phyloP scores from a whole-genome alignment of 2,797 vertebrate species.

The Dermochelys coriacea region DNA sequence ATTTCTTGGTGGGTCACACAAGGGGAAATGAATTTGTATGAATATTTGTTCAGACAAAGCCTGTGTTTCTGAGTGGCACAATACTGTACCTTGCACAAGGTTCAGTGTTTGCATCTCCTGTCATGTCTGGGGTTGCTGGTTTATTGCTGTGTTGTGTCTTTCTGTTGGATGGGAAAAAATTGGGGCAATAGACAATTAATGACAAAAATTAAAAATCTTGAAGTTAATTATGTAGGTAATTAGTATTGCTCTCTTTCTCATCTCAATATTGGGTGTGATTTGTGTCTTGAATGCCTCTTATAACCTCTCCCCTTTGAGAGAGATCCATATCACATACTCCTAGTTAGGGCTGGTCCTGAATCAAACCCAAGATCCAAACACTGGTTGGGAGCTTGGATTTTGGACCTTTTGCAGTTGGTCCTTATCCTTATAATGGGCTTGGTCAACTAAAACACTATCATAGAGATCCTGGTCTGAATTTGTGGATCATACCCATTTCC shows the following conservation, averaged over 20 bases:
- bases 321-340: neutral
- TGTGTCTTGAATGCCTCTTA: accelerated
- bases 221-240: neutral
- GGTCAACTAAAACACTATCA: neutral
- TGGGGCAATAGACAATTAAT: neutral
- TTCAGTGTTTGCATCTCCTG: neutral
- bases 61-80: neutral
- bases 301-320: neutral
- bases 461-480: neutral
- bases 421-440: neutral
- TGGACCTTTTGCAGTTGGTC: neutral
- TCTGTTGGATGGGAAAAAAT: neutral
- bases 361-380: neutral
- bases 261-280: neutral
- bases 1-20: accelerated
- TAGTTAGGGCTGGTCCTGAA: neutral
- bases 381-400: neutral
- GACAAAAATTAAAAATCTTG: neutral
- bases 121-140: neutral
- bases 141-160: neutral
- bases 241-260: neutral
- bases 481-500: neutral
- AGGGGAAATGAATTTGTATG: neutral
- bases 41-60: neutral
- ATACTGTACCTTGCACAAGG: accelerated